Conservation (phyloP, 2,797 vertebrate species). For the Sarcoramphus papa region DNA sequence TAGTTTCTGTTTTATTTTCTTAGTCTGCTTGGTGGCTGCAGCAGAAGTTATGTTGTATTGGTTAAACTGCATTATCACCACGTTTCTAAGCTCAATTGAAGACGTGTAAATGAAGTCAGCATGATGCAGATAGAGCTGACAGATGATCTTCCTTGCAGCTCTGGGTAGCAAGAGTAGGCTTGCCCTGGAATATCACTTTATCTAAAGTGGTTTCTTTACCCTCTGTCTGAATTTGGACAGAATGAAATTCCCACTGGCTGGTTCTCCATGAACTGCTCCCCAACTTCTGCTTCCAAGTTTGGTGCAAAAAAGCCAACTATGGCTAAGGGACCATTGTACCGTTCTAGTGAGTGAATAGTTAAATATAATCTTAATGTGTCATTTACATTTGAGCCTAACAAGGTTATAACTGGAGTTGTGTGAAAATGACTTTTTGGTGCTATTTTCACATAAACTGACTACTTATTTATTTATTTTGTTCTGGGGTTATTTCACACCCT, state of each 20-base stretch:
- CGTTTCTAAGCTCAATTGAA: slow-evolving; percentile 64
- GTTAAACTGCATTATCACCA: slow-evolving; percentile 70
- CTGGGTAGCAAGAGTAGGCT: slow-evolving; percentile 72
- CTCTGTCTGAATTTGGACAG: not conserved
- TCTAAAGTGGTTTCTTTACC: slow-evolving; percentile 12
- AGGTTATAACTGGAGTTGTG: slow-evolving; percentile 56
- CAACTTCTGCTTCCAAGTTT: not conserved
- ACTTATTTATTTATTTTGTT: slow-evolving; percentile 64
- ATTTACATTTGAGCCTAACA: slow-evolving; percentile 57
- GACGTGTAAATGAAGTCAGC: slow-evolving; percentile 81
- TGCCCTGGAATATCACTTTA: slow-evolving; percentile 59
- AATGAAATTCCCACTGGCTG: not conserved
- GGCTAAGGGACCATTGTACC: not conserved
- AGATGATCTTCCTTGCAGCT: slow-evolving; percentile 59
- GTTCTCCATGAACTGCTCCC: not conserved
- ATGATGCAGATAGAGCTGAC: slow-evolving; percentile 57
- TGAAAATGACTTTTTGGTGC: slow-evolving; percentile 62
- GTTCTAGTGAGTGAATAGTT: slow-evolving; percentile 25
- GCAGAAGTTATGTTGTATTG: slow-evolving; percentile 61
- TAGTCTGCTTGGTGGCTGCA: slow-evolving; percentile 3
- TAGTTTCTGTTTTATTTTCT: slow-evolving; percentile 30
- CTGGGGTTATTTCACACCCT: slow-evolving; percentile 63
- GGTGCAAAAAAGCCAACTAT: not conserved
- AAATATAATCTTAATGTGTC: slow-evolving; percentile 42
- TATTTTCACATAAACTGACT: slow-evolving; percentile 60